A percentile compares a stretch with the other conserved stretches of the same genome.
phyloP scores from a whole-genome alignment of 2,113 vertebrate genomes.

The Bambusicola thoracicus region DNA sequence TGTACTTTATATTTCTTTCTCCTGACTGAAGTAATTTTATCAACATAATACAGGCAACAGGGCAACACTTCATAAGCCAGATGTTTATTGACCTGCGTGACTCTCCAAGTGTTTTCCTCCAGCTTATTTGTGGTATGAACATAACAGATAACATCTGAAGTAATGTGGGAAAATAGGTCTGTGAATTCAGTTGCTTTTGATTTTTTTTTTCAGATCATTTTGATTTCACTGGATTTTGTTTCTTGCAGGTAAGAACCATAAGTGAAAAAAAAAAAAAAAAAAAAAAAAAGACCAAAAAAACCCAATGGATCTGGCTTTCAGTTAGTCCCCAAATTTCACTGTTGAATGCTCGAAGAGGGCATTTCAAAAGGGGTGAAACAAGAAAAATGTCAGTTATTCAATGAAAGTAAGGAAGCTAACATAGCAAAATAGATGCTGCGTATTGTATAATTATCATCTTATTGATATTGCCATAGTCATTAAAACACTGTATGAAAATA shows the following conservation, averaged over 20 bases:
- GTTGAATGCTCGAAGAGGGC: not conserved
- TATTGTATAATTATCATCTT: not conserved
- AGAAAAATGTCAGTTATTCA: not conserved
- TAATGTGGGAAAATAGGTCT: constrained; percentile 60
- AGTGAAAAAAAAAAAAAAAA: not conserved
- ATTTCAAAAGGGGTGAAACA: not conserved
- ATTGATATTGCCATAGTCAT: not conserved
- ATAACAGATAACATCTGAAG: constrained; percentile 73
- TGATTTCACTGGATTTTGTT: constrained; percentile 43
- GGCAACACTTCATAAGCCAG: constrained; percentile 69
- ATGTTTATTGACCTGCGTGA: constrained; percentile 70
- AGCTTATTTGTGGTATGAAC: constrained; percentile 66
- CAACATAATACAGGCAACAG: constrained; percentile 57
- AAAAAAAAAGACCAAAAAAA: not conserved
- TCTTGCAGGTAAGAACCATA: not conserved
- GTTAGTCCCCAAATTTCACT: not conserved
- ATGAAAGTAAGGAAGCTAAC: not conserved
- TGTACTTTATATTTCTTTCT: constrained; percentile 44
- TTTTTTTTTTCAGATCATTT: constrained; percentile 53
- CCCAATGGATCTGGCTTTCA: not conserved
- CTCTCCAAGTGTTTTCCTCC: constrained; percentile 59
- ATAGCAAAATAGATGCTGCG: not conserved
- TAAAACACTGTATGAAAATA: not conserved
- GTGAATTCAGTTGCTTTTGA: constrained; percentile 50
- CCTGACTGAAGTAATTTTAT: constrained; percentile 68